Conservation (phyloP, 92 coral and sea anemone species). For the Siderastrea radians region DNA sequence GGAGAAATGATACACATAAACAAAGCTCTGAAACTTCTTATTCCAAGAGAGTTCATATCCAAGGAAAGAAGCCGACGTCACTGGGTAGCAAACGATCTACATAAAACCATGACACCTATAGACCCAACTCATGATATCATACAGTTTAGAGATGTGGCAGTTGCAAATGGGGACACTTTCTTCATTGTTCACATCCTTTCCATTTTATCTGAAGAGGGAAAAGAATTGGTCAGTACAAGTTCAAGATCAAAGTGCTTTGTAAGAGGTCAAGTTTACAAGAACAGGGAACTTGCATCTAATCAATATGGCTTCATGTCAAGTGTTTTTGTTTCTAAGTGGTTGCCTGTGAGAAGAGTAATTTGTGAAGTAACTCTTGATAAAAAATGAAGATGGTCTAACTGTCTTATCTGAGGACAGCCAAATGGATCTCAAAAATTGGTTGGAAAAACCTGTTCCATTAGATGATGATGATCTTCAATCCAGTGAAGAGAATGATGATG, state of each 20-base stretch:
- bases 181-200: too few species aligned
- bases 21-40: constrained; percentile 27
- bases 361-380: neutral
- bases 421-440: neutral
- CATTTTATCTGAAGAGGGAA: too few species aligned
- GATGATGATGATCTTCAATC: neutral
- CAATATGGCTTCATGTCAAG: neutral
- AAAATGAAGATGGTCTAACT: neutral
- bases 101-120: neutral
- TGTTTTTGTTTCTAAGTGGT: neutral
- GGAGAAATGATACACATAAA: neutral
- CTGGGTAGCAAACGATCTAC: constrained; percentile 37
- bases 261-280: too few species aligned
- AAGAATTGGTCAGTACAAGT: too few species aligned
- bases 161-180: neutral
- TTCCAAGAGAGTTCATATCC: constrained; percentile 52
- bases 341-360: neutral
- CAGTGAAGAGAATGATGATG: neutral
- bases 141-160: constrained; percentile 43
- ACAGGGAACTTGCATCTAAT: neutral
- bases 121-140: constrained; percentile 23
- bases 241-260: too few species aligned
- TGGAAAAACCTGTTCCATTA: neutral
- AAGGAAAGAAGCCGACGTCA: constrained; percentile 40
- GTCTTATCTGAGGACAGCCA: neutral